A percentile compares a stretch with the other conserved stretches of the same genome.
Conservation (phyloP, 2,888 invertebrate species). For the Meandrusa payeni region DNA sequence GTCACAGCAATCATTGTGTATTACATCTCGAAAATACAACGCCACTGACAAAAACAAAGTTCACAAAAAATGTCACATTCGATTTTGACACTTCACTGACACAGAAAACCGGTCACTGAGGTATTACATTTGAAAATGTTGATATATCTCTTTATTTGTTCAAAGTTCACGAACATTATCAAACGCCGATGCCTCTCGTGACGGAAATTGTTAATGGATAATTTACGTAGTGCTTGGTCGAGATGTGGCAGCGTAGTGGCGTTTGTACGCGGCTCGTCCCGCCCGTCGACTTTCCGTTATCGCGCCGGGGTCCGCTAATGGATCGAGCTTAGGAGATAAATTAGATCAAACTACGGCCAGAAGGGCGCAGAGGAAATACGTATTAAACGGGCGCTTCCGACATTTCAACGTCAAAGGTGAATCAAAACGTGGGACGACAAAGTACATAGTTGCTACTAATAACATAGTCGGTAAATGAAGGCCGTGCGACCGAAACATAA, state of each 20-base stretch:
- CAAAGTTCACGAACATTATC: too few species aligned
- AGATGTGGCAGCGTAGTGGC: constrained; percentile 25
- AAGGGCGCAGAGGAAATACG: constrained; percentile 67
- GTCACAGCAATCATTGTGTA: constrained; percentile 9
- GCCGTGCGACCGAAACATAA: too few species aligned
- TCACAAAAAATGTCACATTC: constrained; percentile 42
- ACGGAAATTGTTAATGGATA: constrained; percentile 12
- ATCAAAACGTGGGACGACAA: constrained; percentile 1
- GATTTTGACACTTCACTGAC: constrained; percentile 55
- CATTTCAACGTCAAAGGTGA: constrained; percentile 36
- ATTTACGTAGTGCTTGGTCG: constrained; percentile 22
- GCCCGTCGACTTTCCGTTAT: constrained; percentile 58
- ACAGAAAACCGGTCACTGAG: constrained; percentile 31
- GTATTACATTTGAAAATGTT: constrained; percentile 23
- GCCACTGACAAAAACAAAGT: constrained; percentile 21
- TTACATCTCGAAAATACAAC: constrained; percentile 6
- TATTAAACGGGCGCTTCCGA: constrained; percentile 45
- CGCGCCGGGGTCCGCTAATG: constrained; percentile 68
- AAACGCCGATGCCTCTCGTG: too few species aligned
- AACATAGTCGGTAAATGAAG: too few species aligned
- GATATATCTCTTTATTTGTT: too few species aligned
- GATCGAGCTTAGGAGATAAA: constrained; percentile 67
- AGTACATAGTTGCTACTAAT: constrained; percentile 10
- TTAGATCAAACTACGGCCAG: constrained; percentile 62
- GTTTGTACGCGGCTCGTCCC: constrained; percentile 43